phyloP scores from a whole-genome alignment of 2,888 invertebrate genomes.

The Lycia hirtaria region DNA sequence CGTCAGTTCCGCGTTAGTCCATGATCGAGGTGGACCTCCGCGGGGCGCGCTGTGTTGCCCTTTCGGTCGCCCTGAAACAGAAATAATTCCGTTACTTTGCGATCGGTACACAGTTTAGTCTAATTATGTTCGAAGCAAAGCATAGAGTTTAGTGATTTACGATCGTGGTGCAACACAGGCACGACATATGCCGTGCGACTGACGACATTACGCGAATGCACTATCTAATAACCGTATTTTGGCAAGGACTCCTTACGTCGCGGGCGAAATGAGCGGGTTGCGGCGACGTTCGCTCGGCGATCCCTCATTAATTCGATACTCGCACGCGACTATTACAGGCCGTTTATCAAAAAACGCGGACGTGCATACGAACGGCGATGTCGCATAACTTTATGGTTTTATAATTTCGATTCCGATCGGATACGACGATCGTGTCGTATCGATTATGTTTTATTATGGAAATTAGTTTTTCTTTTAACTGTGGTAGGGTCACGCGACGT shows the following conservation, averaged over 20 bases:
- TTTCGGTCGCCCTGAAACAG: conserved; percentile 90
- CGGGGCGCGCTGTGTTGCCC: conserved; percentile 96
- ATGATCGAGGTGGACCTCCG: conserved; percentile 95
- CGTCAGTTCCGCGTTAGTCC: conserved; percentile 96
- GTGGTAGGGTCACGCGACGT: conserved; percentile 74
- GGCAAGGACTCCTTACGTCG: conserved; percentile 66
- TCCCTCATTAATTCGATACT: conserved; percentile 79
- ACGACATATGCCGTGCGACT: conserved; percentile 78
- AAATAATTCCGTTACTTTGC: conserved; percentile 39
- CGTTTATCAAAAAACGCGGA: conserved; percentile 76
- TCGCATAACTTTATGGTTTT: conserved; percentile 80
- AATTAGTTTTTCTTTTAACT: conserved; percentile 83
- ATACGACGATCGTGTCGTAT: conserved; percentile 58
- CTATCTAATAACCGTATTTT: conserved; percentile 82
- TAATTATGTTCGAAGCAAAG: conserved; percentile 66
- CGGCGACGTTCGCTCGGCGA: conserved; percentile 73
- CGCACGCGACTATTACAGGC: conserved; percentile 79
- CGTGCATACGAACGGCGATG: conserved; percentile 72
- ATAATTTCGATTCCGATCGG: conserved; percentile 82
- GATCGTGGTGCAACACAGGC: conserved; percentile 67
- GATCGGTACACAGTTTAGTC: conserved; percentile 56
- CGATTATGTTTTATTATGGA: conserved; percentile 75
- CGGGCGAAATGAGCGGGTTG: conserved; percentile 77
- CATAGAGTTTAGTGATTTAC: conserved; percentile 69
- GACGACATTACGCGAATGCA: conserved; percentile 71